Percentiles rank a stretch among this genome's conserved stretches.
Conservation (phyloP, 37 sponge, comb jelly and placozoan genomes). For the Ephydatia muelleri region DNA sequence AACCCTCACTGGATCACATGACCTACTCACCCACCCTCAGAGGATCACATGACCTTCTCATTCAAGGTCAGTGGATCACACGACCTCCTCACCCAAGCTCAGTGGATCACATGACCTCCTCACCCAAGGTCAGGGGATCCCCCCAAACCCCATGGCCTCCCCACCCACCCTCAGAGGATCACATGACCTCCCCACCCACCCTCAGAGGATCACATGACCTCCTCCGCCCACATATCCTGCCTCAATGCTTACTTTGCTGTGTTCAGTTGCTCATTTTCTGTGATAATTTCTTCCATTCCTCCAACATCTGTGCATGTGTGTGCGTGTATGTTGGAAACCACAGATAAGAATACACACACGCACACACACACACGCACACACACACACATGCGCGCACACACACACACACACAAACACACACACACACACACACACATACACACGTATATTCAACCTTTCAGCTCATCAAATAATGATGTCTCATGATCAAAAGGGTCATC, state of each 20-base stretch:
- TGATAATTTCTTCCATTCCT: conserved; percentile 65
- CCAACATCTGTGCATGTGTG: conserved; percentile 3
- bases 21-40: not conserved
- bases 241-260: conserved; percentile 42
- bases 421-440: too few relatives aligned
- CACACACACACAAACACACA: too few relatives aligned
- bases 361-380: not conserved
- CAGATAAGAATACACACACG: too few relatives aligned
- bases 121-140: not conserved
- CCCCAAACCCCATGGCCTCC: not conserved
- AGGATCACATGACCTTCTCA: not conserved
- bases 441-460: not conserved
- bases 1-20: not conserved
- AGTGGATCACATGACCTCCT: not conserved
- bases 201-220: not conserved
- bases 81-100: not conserved
- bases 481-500: not conserved
- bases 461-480: not conserved
- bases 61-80: not conserved
- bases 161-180: not conserved
- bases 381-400: not conserved
- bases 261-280: conserved; percentile 70
- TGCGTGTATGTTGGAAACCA: not conserved
- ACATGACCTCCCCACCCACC: not conserved
- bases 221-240: not conserved